Base-by-base conservation (phyloP, 2,113 vertebrate genomes). In the Lota lota region DNA sequence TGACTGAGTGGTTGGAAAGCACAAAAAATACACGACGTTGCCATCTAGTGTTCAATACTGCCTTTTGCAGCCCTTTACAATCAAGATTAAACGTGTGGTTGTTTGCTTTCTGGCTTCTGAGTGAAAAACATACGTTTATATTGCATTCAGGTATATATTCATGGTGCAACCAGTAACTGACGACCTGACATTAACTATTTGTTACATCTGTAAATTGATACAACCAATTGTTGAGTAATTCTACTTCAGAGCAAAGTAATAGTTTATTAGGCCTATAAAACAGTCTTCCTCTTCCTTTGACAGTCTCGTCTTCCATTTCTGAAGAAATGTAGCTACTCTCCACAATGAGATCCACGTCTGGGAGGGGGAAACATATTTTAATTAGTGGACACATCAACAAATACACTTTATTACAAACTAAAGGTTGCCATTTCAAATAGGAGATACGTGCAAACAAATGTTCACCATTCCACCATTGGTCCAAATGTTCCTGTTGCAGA, bases 311-410 rank as follows among this genome's bases (percentile, higher is more conserved):
- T 40, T 65, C 57, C 56, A 19, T 36, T 8, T 15, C 18, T 20
- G 20, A 58, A 5, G 66, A 18, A 1, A 12, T 56, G 15, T 66
- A 64, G 7, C 62, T 75, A 75, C 56, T 68, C 71, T 65, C 69
- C 74, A 77, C 91, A 92, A 51, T 86, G 65, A 22, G 85, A 88
- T 50, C 81, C 75, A 10, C 81, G 81, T 17, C 91, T 92, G 72
- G 3, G 63, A 22, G 2, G 73, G 47, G 18, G 47, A 59, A 54
- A 63, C 15, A 62, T n/a, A 15, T 19, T 4, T 1, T 16, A 40
- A 4, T 57, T 69, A n/a, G 68, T 33, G 4, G 17, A 54, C 75
- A 69, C 18, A 33, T 33, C 28, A 24, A 4, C 15, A 68, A 50
- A 58, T 28, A 12, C 19, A 24, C 21, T 12, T 10, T 47, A 47